Evolutionary conservation across 2,797 vertebrate species (phyloP).

Genomic region (Cephalopachus bancanus): DNA sequence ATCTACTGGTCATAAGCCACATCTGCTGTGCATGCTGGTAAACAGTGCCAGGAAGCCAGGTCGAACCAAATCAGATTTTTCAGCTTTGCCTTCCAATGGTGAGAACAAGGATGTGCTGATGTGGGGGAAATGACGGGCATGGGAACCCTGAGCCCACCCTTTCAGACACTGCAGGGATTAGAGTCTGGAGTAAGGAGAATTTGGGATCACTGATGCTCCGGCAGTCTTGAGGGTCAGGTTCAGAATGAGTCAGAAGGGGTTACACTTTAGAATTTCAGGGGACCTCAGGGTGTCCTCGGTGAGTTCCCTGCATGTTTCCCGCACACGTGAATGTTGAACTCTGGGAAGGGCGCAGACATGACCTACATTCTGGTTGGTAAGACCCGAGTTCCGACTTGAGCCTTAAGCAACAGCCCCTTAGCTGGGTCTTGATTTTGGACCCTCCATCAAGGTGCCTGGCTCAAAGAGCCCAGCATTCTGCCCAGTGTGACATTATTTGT

Average conservation of each 20-base stretch:
- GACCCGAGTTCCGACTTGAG: background rate
- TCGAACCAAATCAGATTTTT: conserved; percentile 68
- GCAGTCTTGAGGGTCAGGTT: background rate
- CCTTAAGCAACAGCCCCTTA: background rate
- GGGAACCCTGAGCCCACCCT: background rate
- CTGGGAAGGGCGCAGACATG: background rate
- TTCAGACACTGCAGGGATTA: background rate
- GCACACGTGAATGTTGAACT: background rate
- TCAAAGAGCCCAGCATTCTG: background rate
- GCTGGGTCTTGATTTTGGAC: background rate
- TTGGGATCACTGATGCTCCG: background rate
- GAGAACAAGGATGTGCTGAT: conserved; percentile 67
- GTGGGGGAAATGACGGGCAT: background rate
- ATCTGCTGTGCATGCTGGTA: conserved; percentile 73
- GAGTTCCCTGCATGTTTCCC: background rate
- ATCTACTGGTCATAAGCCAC: conserved; percentile 45
- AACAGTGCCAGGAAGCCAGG: conserved; percentile 63
- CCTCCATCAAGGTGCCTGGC: background rate
- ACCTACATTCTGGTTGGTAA: background rate
- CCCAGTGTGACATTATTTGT: background rate
- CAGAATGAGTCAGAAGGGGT: background rate
- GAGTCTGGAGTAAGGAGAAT: background rate
- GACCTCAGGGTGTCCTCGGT: background rate
- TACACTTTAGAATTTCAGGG: background rate
- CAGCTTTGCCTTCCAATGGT: conserved; percentile 58